Conservation (phyloP, 2,888 invertebrate genomes). For the Pristionchus entomophagus region DNA sequence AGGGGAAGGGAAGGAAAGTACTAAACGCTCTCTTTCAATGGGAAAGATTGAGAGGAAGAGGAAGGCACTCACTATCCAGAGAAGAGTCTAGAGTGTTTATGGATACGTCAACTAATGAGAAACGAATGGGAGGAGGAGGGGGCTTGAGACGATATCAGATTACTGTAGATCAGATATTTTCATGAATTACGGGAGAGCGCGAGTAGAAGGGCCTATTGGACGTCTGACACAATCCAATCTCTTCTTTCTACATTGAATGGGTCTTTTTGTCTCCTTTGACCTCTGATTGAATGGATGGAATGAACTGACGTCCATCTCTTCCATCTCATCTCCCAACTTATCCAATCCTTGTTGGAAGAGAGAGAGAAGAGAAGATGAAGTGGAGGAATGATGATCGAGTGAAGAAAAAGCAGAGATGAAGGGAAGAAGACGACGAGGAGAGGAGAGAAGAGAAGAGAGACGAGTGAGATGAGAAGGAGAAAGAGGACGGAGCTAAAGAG, state of each 20-base stretch:
- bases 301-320: background rate
- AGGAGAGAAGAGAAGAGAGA: slow-evolving; percentile 37
- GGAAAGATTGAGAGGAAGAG: background rate
- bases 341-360: background rate
- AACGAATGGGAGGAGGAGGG: background rate
- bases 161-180: background rate
- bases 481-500: background rate
- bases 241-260: too few relatives aligned
- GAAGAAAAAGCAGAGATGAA: background rate
- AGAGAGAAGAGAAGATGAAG: background rate
- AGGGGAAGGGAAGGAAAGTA: background rate
- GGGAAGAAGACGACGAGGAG: slow-evolving; percentile 38
- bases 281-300: background rate
- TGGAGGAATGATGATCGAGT: slow-evolving; percentile 19
- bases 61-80: background rate
- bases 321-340: background rate
- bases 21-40: background rate
- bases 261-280: too few relatives aligned
- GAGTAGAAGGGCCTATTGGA: too few relatives aligned
- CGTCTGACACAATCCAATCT: too few relatives aligned
- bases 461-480: background rate
- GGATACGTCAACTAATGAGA: background rate
- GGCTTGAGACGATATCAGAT: background rate
- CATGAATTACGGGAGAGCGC: too few relatives aligned
- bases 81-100: background rate